Percentiles rank a stretch among this genome's conserved stretches.
Evolutionary conservation across 2,113 vertebrate genomes (phyloP).

Genomic region (Symphodus melops): DNA sequence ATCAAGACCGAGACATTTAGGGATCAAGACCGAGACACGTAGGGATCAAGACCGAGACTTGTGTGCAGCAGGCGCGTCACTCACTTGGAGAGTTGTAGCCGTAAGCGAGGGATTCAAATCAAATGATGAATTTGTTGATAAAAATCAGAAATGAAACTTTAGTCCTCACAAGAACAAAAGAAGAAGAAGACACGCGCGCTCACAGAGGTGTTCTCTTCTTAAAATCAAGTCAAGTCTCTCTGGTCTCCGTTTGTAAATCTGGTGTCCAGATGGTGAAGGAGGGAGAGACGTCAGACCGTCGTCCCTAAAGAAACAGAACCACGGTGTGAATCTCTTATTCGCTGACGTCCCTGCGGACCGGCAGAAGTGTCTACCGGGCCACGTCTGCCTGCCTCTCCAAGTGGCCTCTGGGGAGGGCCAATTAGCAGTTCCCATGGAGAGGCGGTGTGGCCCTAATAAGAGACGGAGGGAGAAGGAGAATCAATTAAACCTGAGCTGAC

Average conservation of each 20-base stretch:
- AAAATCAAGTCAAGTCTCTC: conserved; percentile 27
- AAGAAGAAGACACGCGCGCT: neutral
- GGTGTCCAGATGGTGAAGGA: conserved; percentile 72
- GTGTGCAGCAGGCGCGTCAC: no score
- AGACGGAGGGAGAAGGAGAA: conserved; percentile 91
- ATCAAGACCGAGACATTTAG: no score
- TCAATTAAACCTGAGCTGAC: conserved; percentile 96
- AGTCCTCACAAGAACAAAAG: conserved; percentile 14
- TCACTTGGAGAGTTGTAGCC: no score
- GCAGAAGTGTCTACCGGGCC: conserved; percentile 78
- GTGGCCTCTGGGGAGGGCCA: conserved; percentile 91
- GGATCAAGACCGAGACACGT: no score
- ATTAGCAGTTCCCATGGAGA: conserved; percentile 97
- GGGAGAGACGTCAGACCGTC: conserved; percentile 55
- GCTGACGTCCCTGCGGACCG: conserved; percentile 66
- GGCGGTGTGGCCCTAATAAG: conserved; percentile 92
- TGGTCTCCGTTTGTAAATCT: conserved; percentile 57
- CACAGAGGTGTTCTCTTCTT: conserved; percentile 12
- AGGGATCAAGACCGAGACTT: no score
- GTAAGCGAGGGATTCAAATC: no score
- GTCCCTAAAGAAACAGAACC: conserved; percentile 55
- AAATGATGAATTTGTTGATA: no score
- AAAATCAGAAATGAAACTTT: no score
- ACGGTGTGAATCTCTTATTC: conserved; percentile 56
- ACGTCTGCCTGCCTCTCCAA: conserved; percentile 87